Conservation (phyloP, 2,113 vertebrate genomes). For the Pomatostomus ruficeps region DNA sequence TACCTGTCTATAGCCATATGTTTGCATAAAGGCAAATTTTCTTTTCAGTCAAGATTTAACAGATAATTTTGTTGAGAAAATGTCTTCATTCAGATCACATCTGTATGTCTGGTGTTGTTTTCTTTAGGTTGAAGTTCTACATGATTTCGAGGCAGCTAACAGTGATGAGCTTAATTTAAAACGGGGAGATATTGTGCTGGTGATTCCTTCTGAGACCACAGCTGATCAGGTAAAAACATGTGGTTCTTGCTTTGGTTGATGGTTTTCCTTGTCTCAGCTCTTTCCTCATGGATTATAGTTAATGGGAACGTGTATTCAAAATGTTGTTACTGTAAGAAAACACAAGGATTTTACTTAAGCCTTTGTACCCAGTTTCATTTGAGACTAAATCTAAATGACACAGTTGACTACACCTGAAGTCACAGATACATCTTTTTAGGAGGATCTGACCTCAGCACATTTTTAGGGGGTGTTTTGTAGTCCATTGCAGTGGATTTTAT, state of each 20-base stretch:
- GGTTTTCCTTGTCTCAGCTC: neutral
- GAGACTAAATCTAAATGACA: neutral
- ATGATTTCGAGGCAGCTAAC: constrained; percentile 95
- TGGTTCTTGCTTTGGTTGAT: neutral
- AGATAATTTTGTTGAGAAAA: neutral
- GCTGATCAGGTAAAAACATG: constrained; percentile 87
- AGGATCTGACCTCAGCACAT: neutral
- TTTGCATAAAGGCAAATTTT: neutral
- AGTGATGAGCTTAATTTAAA: constrained; percentile 89
- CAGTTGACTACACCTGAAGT: neutral
- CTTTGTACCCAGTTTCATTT: neutral
- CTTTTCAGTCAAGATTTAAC: neutral
- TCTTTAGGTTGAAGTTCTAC: constrained; percentile 87
- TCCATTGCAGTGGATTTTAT: neutral
- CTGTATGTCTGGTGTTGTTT: neutral
- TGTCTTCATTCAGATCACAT: neutral
- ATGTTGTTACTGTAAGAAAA: neutral
- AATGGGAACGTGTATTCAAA: neutral
- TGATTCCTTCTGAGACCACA: constrained; percentile 81
- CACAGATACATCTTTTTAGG: neutral
- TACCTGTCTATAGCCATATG: neutral
- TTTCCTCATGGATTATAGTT: neutral
- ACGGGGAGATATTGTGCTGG: constrained; percentile 86
- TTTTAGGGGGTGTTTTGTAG: neutral
- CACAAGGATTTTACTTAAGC: neutral